Percentiles rank a stretch among this genome's conserved stretches.
Conservation (phyloP, 2,888 invertebrate species). For the Sphinx pinastri region DNA sequence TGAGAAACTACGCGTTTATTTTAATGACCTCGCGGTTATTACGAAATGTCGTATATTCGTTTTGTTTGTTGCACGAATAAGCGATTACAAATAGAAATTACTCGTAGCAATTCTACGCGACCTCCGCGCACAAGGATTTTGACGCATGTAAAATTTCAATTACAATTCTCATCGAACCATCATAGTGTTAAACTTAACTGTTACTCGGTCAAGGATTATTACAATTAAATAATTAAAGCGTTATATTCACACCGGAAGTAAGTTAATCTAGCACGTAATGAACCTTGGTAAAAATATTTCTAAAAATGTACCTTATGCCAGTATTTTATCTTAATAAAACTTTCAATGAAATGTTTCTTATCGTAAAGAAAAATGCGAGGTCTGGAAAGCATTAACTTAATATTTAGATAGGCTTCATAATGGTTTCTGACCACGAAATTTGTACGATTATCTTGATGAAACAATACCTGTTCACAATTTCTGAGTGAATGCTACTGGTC, state of each 20-base stretch:
- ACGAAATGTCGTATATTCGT: conserved; percentile 6
- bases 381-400: neutral
- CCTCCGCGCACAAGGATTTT: conserved; percentile 11
- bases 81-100: conserved; percentile 21
- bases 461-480: too few relatives aligned
- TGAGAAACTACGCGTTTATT: conserved; percentile 13
- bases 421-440: too few relatives aligned
- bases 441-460: too few relatives aligned
- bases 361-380: neutral
- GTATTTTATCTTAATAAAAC: neutral
- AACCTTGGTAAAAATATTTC: neutral
- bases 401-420: too few relatives aligned
- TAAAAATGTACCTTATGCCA: neutral
- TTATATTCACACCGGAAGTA: conserved; percentile 11
- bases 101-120: neutral
- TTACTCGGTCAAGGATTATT: conserved; percentile 20
- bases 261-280: conserved; percentile 10
- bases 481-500: too few relatives aligned
- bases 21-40: neutral
- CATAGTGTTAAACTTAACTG: conserved; percentile 1
- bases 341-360: neutral
- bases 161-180: conserved; percentile 17
- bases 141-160: conserved; percentile 19
- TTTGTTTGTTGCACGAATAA: conserved; percentile 21
- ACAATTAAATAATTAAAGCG: neutral